Conservation (phyloP, 2,797 vertebrate genomes). For the Lagorchestes hirsutus region DNA sequence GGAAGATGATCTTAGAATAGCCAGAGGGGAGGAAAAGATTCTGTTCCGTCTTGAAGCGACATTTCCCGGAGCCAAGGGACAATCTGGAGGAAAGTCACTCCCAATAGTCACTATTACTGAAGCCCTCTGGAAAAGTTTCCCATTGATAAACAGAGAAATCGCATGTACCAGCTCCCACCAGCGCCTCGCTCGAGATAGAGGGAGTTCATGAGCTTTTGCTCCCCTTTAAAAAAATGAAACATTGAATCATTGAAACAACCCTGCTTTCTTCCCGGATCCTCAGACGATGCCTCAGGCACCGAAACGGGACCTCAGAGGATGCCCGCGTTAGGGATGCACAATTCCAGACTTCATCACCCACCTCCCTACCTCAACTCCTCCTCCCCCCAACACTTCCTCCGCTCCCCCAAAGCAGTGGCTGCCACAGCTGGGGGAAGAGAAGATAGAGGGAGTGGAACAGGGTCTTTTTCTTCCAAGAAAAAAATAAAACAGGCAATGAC, state of each 20-base stretch:
- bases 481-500: conserved; percentile 7
- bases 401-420: background rate
- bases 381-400: background rate
- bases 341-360: background rate
- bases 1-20: background rate
- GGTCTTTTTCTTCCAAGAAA: background rate
- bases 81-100: conserved; percentile 23
- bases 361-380: background rate
- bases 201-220: background rate
- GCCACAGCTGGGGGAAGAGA: background rate
- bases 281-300: background rate
- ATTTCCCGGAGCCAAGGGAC: background rate
- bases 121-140: background rate
- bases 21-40: background rate
- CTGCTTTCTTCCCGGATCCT: background rate
- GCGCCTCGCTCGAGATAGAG: background rate
- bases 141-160: background rate
- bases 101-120: background rate
- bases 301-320: background rate
- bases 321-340: background rate
- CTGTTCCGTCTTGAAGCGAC: conserved; percentile 47
- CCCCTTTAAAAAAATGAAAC: background rate
- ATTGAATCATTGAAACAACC: background rate
- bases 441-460: background rate
- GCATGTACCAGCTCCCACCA: background rate